Conservation (phyloP, 2,797 vertebrate species). For the Botia almorhae region DNA sequence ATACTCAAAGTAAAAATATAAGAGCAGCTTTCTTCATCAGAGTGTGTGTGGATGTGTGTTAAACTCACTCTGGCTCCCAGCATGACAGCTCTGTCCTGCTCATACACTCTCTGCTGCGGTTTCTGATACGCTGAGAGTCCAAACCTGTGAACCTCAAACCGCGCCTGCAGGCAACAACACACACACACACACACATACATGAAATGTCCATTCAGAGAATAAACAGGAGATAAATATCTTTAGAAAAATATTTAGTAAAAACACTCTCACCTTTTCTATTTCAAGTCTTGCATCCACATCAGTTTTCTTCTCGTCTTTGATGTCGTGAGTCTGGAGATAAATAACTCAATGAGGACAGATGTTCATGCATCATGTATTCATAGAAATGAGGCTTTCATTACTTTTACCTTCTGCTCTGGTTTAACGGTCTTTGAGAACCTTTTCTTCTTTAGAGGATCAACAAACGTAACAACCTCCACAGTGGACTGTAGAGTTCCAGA, state of each 20-base stretch:
- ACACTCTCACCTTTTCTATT: slow-evolving; percentile 87
- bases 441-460: slow-evolving; percentile 75
- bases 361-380: too few relatives aligned
- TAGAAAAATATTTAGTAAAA: not conserved
- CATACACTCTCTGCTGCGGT: slow-evolving; percentile 88
- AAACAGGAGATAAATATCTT: not conserved
- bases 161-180: slow-evolving; percentile 79
- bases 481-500: not conserved
- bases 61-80: slow-evolving; percentile 88
- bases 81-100: slow-evolving; percentile 92
- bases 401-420: slow-evolving; percentile 63
- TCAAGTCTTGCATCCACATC: slow-evolving; percentile 73
- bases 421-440: slow-evolving; percentile 54
- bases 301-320: slow-evolving; percentile 63
- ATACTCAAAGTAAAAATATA: too few relatives aligned
- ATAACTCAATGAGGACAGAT: slow-evolving; percentile 43
- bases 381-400: too few relatives aligned
- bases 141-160: slow-evolving; percentile 93
- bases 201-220: not conserved
- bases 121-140: slow-evolving; percentile 94
- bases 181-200: not conserved
- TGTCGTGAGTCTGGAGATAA: slow-evolving; percentile 55
- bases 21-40: too few relatives aligned
- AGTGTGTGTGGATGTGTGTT: not conserved
- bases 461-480: slow-evolving; percentile 83